A percentile compares a stretch with the other conserved stretches of the same genome.
These are phyloP conservation scores for Eupithecia centaureata DNA, from an alignment of 2,888 invertebrate genomes.

Conservation along the genomic window DNA sequence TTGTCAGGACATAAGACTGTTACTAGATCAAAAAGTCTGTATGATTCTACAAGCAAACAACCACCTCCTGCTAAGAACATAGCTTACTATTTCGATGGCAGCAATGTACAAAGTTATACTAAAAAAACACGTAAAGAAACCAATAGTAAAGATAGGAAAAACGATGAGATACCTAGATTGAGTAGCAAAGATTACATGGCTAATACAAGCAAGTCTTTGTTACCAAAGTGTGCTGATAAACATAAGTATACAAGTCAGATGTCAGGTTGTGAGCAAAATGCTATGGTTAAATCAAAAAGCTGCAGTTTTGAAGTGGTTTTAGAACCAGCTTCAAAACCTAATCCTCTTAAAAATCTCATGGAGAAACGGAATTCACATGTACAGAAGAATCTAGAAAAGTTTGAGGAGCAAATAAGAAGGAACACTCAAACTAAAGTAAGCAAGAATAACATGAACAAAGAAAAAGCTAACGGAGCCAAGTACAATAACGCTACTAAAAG, in stretches of 20 bases:
- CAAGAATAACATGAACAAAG: conserved; percentile 76
- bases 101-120: conserved; percentile 69
- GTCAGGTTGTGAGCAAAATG: conserved; percentile 73
- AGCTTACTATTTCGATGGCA: conserved; percentile 81
- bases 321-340: conserved; percentile 79
- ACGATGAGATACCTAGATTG: conserved; percentile 85
- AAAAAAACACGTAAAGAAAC: conserved; percentile 54
- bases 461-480: conserved; percentile 73
- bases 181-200: conserved; percentile 83
- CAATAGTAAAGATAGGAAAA: conserved; percentile 65
- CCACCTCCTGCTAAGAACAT: conserved; percentile 76
- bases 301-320: conserved; percentile 82
- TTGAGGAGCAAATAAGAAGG: conserved; percentile 82
- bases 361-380: conserved; percentile 80
- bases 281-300: conserved; percentile 79
- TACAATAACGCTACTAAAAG: conserved; percentile 77
- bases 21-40: conserved; percentile 75
- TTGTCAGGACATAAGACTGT: conserved; percentile 73
- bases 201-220: conserved; percentile 74
- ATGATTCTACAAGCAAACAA: conserved; percentile 69
- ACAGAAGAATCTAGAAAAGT: conserved; percentile 85
- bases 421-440: conserved; percentile 69
- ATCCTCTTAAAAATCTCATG: conserved; percentile 75
- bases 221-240: conserved; percentile 72
- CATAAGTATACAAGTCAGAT: conserved; percentile 75